Percentiles rank a stretch among this genome's conserved stretches.
Evolutionary conservation across 2,888 invertebrate genomes (phyloP).

Genomic region (Tetragonisca angustula): DNA sequence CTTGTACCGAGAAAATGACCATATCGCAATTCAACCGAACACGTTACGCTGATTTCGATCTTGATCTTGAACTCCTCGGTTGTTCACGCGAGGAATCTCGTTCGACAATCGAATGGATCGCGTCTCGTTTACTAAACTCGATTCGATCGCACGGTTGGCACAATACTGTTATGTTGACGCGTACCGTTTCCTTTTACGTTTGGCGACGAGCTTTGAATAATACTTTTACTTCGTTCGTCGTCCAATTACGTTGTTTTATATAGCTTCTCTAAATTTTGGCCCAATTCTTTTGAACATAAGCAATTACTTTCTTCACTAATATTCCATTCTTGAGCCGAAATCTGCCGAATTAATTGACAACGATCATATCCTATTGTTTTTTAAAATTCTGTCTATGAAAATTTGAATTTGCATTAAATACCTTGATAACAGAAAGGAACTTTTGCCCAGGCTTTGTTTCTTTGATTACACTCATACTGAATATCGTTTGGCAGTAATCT

Average conservation of each 20-base stretch:
- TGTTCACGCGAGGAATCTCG: neutral
- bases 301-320: too few relatives aligned
- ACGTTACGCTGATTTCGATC: constrained; percentile 8
- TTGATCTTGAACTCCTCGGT: neutral
- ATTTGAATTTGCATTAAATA: too few relatives aligned
- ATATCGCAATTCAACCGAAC: neutral
- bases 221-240: neutral
- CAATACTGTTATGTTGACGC: neutral
- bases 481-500: too few relatives aligned
- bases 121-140: neutral
- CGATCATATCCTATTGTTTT: too few relatives aligned
- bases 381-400: too few relatives aligned
- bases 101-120: neutral
- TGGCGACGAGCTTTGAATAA: neutral
- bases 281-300: neutral
- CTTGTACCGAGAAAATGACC: neutral
- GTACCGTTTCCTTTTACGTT: neutral
- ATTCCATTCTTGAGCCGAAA: too few relatives aligned
- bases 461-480: too few relatives aligned
- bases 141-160: neutral
- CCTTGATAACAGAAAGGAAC: too few relatives aligned
- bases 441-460: too few relatives aligned
- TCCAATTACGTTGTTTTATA: neutral
- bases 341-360: too few relatives aligned
- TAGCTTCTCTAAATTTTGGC: too few relatives aligned